Evolutionary conservation across 2,797 vertebrate species (phyloP).

Genomic region (Oreortyx pictus): DNA sequence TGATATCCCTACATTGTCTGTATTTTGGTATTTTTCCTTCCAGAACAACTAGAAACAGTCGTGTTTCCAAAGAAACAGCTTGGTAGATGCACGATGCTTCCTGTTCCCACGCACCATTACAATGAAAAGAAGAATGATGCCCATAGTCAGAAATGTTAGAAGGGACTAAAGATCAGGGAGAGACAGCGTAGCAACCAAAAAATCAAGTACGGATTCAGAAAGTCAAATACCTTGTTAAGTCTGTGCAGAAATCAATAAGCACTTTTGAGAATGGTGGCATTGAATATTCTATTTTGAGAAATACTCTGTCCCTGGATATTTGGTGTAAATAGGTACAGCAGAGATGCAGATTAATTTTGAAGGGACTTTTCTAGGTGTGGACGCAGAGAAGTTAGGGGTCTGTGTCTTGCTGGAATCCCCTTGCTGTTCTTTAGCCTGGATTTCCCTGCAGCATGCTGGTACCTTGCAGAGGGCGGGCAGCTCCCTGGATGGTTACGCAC

Average conservation of each 20-base stretch:
- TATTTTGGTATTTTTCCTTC: background rate
- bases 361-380: background rate
- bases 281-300: constrained; percentile 60
- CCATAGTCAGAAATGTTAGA: background rate
- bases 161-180: background rate
- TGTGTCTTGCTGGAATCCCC: background rate
- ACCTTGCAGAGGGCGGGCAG: fast-evolving
- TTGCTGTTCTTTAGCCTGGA: background rate
- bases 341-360: constrained; percentile 15
- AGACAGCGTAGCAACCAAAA: constrained; percentile 24
- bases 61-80: background rate
- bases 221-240: constrained; percentile 63
- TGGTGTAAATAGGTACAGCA: background rate
- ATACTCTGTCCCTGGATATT: constrained; percentile 1
- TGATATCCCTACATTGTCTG: background rate
- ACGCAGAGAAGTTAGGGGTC: background rate
- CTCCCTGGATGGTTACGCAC: fast-evolving
- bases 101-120: fast-evolving
- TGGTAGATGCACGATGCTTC: background rate
- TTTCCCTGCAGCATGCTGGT: background rate
- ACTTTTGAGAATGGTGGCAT: constrained; percentile 35
- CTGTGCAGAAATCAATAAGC: constrained; percentile 62
- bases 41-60: background rate
- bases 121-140: background rate
- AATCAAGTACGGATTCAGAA: constrained; percentile 57